These are phyloP conservation scores for Acanthoscelides obtectus DNA, from an alignment of 2,888 invertebrate species.

Conservation along the genomic window DNA sequence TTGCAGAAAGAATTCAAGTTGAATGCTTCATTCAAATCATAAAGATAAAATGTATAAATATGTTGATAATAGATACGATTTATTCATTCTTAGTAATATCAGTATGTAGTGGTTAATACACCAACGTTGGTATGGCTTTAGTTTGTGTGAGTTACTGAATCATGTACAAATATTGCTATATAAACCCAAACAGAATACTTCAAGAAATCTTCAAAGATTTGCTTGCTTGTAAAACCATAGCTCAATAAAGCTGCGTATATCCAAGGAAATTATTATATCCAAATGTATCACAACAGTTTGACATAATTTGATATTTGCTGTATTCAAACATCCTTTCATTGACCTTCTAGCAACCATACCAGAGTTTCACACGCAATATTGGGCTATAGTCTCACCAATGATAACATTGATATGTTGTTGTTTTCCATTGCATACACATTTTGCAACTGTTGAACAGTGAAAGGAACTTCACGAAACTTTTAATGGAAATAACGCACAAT, in stretches of 20 bases:
- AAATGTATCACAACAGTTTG: no score
- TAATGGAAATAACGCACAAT: neutral
- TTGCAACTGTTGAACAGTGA: no score
- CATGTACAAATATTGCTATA: neutral
- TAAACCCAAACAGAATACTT: neutral
- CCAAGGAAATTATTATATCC: neutral
- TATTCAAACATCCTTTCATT: no score
- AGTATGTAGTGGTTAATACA: neutral
- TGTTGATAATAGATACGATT: neutral
- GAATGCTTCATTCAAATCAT: no score
- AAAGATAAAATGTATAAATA: no score
- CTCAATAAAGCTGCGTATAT: neutral
- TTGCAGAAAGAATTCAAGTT: no score
- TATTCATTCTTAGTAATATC: neutral
- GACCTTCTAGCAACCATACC: no score
- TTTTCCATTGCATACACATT: no score
- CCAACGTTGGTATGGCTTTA: neutral
- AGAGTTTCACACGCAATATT: neutral
- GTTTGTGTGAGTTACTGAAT: neutral
- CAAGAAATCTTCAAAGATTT: neutral
- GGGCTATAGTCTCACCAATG: neutral
- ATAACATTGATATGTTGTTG: neutral
- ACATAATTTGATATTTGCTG: no score
- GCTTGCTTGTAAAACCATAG: neutral
- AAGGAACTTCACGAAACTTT: neutral